Percentiles rank a stretch among this genome's conserved stretches.
Evolutionary conservation across 2,797 vertebrate genomes (phyloP).

Genomic region (Melanotaenia parkinsoni): DNA sequence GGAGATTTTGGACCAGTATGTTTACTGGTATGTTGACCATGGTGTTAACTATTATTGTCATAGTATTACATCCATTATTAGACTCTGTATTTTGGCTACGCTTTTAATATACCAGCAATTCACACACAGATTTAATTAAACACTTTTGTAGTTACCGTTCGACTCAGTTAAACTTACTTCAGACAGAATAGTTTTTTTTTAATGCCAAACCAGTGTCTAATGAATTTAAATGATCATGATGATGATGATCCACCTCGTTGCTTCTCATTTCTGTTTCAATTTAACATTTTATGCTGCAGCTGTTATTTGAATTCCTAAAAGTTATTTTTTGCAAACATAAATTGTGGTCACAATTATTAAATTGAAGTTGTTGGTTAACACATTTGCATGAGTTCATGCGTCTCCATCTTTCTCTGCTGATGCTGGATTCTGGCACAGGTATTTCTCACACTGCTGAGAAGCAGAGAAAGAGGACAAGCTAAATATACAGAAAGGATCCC

Average conservation of each 20-base stretch:
- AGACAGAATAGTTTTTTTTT: no score
- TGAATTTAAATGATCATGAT: no score
- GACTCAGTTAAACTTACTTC: background rate
- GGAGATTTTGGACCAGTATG: no score
- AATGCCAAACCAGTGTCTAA: background rate
- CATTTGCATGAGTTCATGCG: background rate
- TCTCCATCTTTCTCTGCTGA: conserved; percentile 34
- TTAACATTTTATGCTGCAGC: background rate
- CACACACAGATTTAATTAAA: background rate
- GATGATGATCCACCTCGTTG: background rate
- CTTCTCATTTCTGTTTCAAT: background rate
- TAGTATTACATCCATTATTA: no score
- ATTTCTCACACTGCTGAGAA: conserved; percentile 84
- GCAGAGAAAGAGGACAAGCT: conserved; percentile 36
- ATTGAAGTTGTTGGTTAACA: background rate
- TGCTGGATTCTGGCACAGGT: conserved; percentile 54
- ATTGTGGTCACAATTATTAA: background rate
- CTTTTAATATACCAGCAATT: background rate
- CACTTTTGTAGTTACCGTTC: background rate
- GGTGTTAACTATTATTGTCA: no score
- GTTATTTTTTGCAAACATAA: no score
- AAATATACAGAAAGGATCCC: conserved; percentile 40
- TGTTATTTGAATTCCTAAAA: background rate
- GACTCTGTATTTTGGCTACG: background rate
- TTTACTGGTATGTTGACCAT: no score